Evolutionary conservation across 2,888 invertebrate genomes (phyloP).

Genomic region (Myathropa florea): DNA sequence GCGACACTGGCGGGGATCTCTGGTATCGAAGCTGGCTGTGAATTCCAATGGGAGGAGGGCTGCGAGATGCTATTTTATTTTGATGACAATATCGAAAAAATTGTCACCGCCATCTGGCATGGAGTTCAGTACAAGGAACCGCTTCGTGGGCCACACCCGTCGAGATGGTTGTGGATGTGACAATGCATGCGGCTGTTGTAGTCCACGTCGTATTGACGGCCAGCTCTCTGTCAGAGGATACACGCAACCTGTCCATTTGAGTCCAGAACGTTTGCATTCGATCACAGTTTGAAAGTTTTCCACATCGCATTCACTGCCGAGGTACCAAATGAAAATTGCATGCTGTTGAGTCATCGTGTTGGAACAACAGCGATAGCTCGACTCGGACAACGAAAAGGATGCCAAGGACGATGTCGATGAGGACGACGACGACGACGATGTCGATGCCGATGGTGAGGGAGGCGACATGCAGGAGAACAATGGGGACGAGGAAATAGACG

Average conservation of each 20-base stretch:
- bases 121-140: slow-evolving; percentile 43
- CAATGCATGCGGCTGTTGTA: slow-evolving; percentile 68
- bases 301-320: slow-evolving; percentile 72
- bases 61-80: slow-evolving; percentile 73
- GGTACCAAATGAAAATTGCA: slow-evolving; percentile 78
- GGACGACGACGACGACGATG: background rate
- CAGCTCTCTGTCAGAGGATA: slow-evolving; percentile 76
- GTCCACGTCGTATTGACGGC: slow-evolving; percentile 73
- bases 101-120: slow-evolving; percentile 71
- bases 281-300: slow-evolving; percentile 76
- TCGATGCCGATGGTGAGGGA: slow-evolving; percentile 15
- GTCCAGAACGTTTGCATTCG: slow-evolving; percentile 75
- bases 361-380: slow-evolving; percentile 55
- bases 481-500: slow-evolving; percentile 19
- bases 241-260: slow-evolving; percentile 77
- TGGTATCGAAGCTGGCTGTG: slow-evolving; percentile 13
- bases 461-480: slow-evolving; percentile 15
- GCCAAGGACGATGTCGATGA: slow-evolving; percentile 54
- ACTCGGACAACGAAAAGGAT: slow-evolving; percentile 61
- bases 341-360: slow-evolving; percentile 68
- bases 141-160: slow-evolving; percentile 43
- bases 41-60: slow-evolving; percentile 46
- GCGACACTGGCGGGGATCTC: slow-evolving; percentile 2
- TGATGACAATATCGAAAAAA: slow-evolving; percentile 76
- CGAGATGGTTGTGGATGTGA: slow-evolving; percentile 73